Evolutionary conservation across 1,140 invertebrate species (phyloP), one percentile per base, ranked within the genome.

Genomic region (Cherax quadricarinatus): DNA sequence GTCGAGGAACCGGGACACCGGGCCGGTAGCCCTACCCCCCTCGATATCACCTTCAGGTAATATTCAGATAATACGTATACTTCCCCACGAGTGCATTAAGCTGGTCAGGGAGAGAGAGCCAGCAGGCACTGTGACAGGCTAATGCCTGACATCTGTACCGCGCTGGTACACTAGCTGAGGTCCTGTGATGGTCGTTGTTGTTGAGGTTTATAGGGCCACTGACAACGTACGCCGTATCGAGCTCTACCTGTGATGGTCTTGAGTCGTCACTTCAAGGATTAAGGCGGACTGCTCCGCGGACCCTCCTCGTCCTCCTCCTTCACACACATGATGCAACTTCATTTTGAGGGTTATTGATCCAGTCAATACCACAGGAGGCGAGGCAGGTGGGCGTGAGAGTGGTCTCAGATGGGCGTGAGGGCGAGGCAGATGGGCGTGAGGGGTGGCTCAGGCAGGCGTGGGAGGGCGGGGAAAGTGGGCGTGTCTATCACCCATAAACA

Each of bases 261-360:
- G n/a, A 16, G n/a, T 30, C n/a, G 70, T 30, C n/a, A 30, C 70
- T 24, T n/a, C n/a, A 30, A n/a, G 70, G 70, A 75, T 75, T 75
- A 75, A 7, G 18, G 66, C 66, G 21, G 66, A 12, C 57, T 60
- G 62, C 70, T 24, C 21, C 24, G 5, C 70, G n/a, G 24, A 24
- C 70, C 62, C 62, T 57, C 53, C 30, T 57, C 6, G 0, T 14
- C 53, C 53, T 57, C 53, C 12, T 1, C 57, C 57, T 70, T 18
- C 21, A 70, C 24, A 30, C n/a, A 75, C n/a, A 75, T 75, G 70
- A 75, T 24, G 70, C 70, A 75, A 75, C 70, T 75, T 75, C 70
- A 75, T 75, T 75, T 30, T 30, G 70, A 30, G 70, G 24, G 70
- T 75, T 75, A 75, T 75, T 75, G 70, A 75, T 75, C 70, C 24